Evolutionary conservation across 2,888 invertebrate species (phyloP).

Genomic region (Phania funesta): DNA sequence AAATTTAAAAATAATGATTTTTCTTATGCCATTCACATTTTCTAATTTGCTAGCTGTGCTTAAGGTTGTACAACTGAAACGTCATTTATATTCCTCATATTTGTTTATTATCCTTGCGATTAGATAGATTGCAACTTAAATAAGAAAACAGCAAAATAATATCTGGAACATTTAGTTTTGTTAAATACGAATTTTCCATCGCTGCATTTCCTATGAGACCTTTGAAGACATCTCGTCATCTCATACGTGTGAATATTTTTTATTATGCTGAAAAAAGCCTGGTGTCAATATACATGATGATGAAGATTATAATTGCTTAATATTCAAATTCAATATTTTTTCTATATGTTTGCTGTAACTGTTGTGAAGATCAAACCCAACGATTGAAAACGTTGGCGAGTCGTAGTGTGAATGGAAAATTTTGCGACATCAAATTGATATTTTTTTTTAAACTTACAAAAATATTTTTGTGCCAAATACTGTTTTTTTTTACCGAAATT

Average conservation of each 20-base stretch:
- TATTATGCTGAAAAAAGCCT: background rate
- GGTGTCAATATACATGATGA: constrained; percentile 31
- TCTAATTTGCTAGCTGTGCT: no score
- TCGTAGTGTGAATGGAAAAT: constrained; percentile 48
- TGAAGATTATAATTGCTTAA: constrained; percentile 54
- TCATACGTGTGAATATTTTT: constrained; percentile 47
- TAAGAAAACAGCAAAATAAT: no score
- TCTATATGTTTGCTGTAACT: background rate
- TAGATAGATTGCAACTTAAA: no score
- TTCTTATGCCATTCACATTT: no score
- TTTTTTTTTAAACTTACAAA: background rate
- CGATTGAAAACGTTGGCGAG: constrained; percentile 21
- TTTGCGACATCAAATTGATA: constrained; percentile 15
- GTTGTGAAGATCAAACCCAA: constrained; percentile 26
- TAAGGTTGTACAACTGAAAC: no score
- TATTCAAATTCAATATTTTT: constrained; percentile 54
- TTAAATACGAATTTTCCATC: background rate
- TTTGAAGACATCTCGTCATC: background rate
- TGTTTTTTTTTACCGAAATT: background rate
- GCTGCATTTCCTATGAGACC: background rate
- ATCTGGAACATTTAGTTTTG: no score
- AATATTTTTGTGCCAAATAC: constrained; percentile 5
- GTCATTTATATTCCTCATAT: no score
- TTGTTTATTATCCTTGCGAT: no score
- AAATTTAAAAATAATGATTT: no score